phyloP scores from a whole-genome alignment of 92 coral and sea anemone genomes.

The Scolanthus callimorphus region DNA sequence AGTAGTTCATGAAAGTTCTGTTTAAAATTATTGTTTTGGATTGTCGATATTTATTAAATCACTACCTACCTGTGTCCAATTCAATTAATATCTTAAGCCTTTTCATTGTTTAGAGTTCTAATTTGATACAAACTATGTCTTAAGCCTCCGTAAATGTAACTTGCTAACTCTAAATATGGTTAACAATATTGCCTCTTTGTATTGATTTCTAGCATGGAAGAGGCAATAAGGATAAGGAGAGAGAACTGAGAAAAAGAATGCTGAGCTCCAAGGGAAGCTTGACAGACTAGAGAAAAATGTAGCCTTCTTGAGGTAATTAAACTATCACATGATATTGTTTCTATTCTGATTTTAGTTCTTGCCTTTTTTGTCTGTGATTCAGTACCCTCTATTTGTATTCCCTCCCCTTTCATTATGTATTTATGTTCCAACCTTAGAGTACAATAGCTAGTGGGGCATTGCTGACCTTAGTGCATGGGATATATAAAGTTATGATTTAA shows the following conservation, averaged over 20 bases:
- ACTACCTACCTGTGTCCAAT: no score
- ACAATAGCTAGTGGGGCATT: no score
- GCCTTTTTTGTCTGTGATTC: neutral
- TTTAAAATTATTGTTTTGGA: no score
- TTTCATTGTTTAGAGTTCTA: neutral
- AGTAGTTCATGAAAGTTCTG: no score
- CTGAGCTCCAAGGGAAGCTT: constrained; percentile 66
- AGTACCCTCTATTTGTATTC: no score
- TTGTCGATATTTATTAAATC: no score
- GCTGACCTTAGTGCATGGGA: no score
- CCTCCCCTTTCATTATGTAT: no score
- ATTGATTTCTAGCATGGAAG: constrained; percentile 2
- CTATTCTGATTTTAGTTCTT: neutral
- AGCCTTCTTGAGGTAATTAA: no score
- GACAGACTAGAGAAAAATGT: constrained; percentile 79
- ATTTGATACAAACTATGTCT: neutral
- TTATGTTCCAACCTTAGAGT: no score
- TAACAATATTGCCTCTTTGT: neutral
- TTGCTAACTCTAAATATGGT: neutral
- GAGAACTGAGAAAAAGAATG: constrained; percentile 85
- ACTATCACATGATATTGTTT: neutral
- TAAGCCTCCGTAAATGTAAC: no score
- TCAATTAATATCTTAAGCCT: neutral
- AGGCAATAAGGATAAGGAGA: constrained; percentile 61
- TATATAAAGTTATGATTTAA: no score